Conservation (phyloP, 2,113 vertebrate genomes). For the Chaetorhynchus papuensis region DNA sequence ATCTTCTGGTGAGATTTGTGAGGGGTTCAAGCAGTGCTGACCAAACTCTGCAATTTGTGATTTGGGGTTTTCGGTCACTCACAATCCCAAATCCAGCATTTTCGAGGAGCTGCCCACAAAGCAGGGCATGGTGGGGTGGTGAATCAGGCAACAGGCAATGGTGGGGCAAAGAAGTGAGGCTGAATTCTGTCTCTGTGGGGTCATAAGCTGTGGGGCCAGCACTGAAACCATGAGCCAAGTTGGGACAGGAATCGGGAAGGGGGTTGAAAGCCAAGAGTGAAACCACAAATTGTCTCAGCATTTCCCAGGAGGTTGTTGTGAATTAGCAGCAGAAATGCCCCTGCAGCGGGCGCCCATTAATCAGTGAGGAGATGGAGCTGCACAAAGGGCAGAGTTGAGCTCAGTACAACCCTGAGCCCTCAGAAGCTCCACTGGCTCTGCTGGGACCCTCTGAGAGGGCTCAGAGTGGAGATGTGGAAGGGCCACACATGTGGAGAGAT, state of each 20-base stretch:
- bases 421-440: neutral
- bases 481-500: neutral
- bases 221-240: neutral
- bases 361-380: neutral
- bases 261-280: neutral
- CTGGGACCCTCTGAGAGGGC: neutral
- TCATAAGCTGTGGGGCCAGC: neutral
- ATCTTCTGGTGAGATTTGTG: neutral
- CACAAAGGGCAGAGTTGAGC: neutral
- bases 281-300: neutral
- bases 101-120: neutral
- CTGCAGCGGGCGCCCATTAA: neutral
- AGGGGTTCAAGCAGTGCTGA: neutral
- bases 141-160: neutral
- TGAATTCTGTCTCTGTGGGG: neutral
- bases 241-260: neutral
- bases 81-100: neutral
- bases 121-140: accelerated
- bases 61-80: accelerated
- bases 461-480: neutral
- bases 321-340: neutral
- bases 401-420: neutral
- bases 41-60: neutral
- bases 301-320: neutral
- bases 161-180: neutral